phyloP scores from a whole-genome alignment of 2,113 vertebrate genomes.

The Oryzias javanicus region DNA sequence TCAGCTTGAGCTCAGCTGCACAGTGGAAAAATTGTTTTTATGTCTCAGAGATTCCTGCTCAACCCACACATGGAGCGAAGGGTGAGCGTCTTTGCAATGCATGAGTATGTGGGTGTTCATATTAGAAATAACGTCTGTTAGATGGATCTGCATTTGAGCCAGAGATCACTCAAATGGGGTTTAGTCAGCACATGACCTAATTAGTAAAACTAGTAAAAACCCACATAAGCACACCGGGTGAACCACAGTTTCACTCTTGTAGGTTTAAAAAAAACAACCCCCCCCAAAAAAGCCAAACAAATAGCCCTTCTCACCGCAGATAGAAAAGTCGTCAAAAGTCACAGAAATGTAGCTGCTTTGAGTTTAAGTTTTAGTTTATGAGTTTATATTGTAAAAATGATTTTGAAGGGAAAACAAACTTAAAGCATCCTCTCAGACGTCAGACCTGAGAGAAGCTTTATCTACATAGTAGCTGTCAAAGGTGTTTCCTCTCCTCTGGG shows the following conservation, averaged over 20 bases:
- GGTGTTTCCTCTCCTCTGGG: slow-evolving; percentile 9
- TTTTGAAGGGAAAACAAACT: no score
- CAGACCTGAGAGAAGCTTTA: neutral
- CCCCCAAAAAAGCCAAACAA: no score
- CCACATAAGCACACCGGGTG: slow-evolving; percentile 7
- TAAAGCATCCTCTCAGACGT: no score
- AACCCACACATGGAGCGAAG: slow-evolving; percentile 55
- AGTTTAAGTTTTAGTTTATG: no score
- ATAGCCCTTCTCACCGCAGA: no score
- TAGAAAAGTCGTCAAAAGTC: no score
- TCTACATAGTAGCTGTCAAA: slow-evolving; percentile 32
- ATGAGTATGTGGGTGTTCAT: slow-evolving; percentile 38
- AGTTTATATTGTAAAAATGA: no score
- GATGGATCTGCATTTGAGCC: slow-evolving; percentile 31
- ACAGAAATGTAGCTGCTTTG: no score
- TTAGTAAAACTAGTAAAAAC: slow-evolving; percentile 27
- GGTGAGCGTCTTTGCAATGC: slow-evolving; percentile 46
- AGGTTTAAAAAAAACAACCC: no score
- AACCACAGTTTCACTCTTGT: neutral
- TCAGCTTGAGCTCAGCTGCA: slow-evolving; percentile 66
- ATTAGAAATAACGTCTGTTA: slow-evolving; percentile 39
- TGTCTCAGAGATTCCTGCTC: slow-evolving; percentile 69
- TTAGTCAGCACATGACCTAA: slow-evolving; percentile 31
- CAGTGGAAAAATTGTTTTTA: slow-evolving; percentile 72
- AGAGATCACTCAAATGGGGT: slow-evolving; percentile 22